Conservation (phyloP, 2,797 vertebrate species). For the Bufotes viridis region DNA sequence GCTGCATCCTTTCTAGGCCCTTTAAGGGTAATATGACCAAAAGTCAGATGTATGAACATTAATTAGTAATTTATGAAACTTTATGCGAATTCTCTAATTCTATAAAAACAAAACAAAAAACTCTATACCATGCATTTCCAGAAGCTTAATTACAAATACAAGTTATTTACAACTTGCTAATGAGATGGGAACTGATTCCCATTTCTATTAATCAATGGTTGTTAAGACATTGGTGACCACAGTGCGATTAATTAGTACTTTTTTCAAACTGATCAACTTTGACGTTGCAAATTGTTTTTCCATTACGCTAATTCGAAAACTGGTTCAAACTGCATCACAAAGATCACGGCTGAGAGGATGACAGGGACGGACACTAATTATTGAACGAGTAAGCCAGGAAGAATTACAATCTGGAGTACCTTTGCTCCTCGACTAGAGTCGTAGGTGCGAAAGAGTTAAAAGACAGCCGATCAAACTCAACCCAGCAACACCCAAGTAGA, state of each 20-base stretch:
- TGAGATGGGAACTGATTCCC: constrained; percentile 17
- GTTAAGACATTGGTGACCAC: constrained; percentile 47
- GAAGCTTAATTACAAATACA: neutral
- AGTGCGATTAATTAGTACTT: constrained; percentile 56
- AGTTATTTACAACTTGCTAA: constrained; percentile 29
- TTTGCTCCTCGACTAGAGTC: neutral
- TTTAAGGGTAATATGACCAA: no score
- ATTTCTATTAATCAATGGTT: constrained; percentile 54
- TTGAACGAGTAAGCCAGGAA: constrained; percentile 6
- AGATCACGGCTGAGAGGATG: constrained; percentile 32
- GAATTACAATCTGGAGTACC: constrained; percentile 3
- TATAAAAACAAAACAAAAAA: neutral
- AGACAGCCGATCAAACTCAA: constrained; percentile 60
- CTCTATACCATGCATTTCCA: neutral
- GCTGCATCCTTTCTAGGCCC: no score
- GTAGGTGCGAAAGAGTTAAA: constrained; percentile 52
- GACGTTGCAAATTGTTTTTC: constrained; percentile 55
- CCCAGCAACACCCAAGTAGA: constrained; percentile 35
- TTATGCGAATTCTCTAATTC: neutral
- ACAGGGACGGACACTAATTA: constrained; percentile 47
- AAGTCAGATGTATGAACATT: no score
- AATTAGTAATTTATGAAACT: neutral
- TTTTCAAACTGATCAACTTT: constrained; percentile 55
- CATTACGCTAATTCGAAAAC: constrained; percentile 51
- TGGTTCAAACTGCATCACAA: constrained; percentile 17